phyloP scores from a whole-genome alignment of 2,888 invertebrate genomes.

The Dinocampus coccinellae region DNA sequence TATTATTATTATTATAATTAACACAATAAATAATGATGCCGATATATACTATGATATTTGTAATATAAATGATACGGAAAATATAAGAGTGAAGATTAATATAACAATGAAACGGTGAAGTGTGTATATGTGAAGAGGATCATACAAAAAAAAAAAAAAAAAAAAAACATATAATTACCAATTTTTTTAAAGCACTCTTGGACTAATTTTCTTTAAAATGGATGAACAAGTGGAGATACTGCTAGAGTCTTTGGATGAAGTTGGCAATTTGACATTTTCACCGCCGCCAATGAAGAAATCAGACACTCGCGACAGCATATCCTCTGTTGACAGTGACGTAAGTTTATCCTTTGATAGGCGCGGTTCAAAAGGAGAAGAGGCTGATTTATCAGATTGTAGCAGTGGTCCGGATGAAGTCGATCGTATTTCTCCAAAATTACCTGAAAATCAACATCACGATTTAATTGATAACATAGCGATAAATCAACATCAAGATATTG shows the following conservation, averaged over 20 bases:
- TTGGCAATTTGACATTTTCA: conserved; percentile 62
- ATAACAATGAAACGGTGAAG: conserved; percentile 24
- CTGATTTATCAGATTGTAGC: conserved; percentile 74
- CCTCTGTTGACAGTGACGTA: conserved; percentile 75
- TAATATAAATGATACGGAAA: not conserved
- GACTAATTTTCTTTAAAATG: conserved; percentile 40
- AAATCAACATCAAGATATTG: not conserved
- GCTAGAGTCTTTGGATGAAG: conserved; percentile 63
- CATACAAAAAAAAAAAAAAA: not conserved
- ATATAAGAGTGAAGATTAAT: not conserved
- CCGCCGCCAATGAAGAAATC: conserved; percentile 71
- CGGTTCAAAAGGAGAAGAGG: conserved; percentile 74
- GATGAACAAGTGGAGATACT: conserved; percentile 61
- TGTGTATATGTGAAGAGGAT: conserved; percentile 17
- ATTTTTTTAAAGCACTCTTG: not conserved
- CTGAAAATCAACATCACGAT: not conserved
- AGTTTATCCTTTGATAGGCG: conserved; percentile 72
- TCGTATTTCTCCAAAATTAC: not conserved
- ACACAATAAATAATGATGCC: not conserved
- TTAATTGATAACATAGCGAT: conserved; percentile 1
- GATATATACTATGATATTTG: not conserved
- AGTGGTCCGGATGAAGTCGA: conserved; percentile 77
- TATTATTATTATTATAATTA: not conserved
- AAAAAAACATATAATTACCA: not conserved
- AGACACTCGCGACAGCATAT: conserved; percentile 74